A percentile compares a stretch with the other conserved stretches of the same genome.
These are phyloP conservation scores for Phenganax marumi DNA, from an alignment of 92 coral and sea anemone genomes.

Conservation along the genomic window DNA sequence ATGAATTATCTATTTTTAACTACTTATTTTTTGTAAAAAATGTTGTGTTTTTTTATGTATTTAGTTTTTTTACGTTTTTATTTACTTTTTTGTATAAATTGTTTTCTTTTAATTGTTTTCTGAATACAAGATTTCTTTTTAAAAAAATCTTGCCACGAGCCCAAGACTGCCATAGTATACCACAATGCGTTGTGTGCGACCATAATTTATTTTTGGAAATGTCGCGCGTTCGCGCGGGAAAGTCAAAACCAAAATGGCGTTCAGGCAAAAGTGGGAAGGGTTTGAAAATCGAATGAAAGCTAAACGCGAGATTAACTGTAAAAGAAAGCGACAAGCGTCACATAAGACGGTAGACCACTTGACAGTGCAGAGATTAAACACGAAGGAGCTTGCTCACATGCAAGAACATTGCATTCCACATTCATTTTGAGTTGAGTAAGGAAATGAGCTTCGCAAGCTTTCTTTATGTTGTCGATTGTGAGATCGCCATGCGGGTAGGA, in stretches of 20 bases:
- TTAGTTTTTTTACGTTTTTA: too few species aligned
- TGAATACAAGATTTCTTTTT: background rate
- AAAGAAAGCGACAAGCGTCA: background rate
- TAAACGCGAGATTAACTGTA: background rate
- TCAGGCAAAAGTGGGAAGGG: background rate
- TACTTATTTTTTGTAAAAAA: too few species aligned
- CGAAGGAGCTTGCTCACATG: slow-evolving; percentile 46
- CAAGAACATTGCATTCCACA: too few species aligned
- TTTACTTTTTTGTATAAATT: too few species aligned
- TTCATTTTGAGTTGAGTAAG: too few species aligned
- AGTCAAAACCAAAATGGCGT: slow-evolving; percentile 1
- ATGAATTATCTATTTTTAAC: too few species aligned
- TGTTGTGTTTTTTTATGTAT: too few species aligned
- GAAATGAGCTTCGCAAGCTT: too few species aligned
- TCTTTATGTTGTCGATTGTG: too few species aligned
- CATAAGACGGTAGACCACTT: slow-evolving; percentile 28
- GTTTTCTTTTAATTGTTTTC: too few species aligned
- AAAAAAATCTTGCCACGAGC: background rate
- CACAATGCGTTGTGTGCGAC: slow-evolving; percentile 25
- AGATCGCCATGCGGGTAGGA: too few species aligned
- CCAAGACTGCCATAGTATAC: slow-evolving; percentile 31
- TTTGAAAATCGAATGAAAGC: background rate
- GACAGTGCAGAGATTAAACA: slow-evolving; percentile 48
- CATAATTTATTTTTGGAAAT: background rate
- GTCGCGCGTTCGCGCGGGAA: background rate